Conservation (phyloP, 2,888 invertebrate genomes). For the Dryobotodes eremita region DNA sequence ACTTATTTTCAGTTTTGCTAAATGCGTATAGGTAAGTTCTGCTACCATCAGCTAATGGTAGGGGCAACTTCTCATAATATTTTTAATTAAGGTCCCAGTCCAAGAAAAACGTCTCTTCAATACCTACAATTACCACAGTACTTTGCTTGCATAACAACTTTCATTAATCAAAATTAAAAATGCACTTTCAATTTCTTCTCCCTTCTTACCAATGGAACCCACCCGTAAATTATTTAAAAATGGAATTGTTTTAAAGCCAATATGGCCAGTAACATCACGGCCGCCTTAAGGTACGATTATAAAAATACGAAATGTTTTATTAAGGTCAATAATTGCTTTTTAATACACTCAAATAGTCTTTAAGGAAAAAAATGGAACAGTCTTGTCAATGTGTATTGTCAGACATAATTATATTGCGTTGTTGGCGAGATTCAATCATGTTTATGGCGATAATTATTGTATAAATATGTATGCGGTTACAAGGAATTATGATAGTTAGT, state of each 20-base stretch:
- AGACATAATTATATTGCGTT: conserved; percentile 62
- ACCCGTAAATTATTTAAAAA: conserved; percentile 62
- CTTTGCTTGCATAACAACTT: not conserved
- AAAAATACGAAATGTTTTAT: conserved; percentile 75
- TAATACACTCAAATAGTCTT: conserved; percentile 77
- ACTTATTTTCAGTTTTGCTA: no score
- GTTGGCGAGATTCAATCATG: conserved; percentile 54
- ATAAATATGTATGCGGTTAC: conserved; percentile 44
- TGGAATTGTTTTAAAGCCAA: conserved; percentile 61
- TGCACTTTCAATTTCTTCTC: conserved; percentile 9
- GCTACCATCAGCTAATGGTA: not conserved
- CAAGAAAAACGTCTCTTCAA: not conserved
- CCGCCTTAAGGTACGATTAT: conserved; percentile 77
- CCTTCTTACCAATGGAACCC: conserved; percentile 25
- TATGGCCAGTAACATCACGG: conserved; percentile 66
- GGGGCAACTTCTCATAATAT: not conserved
- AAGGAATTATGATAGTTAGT: conserved; percentile 55
- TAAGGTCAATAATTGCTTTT: conserved; percentile 83
- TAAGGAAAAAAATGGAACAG: conserved; percentile 69
- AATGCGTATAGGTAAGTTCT: no score
- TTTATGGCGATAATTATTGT: conserved; percentile 62
- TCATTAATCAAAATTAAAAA: conserved; percentile 27
- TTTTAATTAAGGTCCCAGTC: not conserved
- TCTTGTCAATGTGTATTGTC: conserved; percentile 59
- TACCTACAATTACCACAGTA: no score